Conservation (phyloP, 2,113 vertebrate genomes). For the Physeter macrocephalus region DNA sequence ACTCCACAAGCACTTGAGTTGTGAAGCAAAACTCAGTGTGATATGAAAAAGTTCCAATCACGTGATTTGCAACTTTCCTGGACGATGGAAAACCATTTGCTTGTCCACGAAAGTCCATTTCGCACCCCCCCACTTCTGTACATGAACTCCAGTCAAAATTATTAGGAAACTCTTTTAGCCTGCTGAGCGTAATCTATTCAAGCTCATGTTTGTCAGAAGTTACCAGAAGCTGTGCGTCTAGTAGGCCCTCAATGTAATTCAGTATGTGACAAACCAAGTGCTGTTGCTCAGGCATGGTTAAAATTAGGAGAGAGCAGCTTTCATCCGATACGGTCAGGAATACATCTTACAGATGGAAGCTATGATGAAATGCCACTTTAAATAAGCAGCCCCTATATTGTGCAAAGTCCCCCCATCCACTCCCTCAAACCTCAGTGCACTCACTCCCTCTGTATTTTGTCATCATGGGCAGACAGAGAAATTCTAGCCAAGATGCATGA, state of each 20-base stretch:
- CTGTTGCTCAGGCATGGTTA: neutral
- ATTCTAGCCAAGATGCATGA: slow-evolving; percentile 72
- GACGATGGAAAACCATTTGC: neutral
- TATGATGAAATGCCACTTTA: neutral
- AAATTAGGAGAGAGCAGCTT: neutral
- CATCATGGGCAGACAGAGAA: slow-evolving; percentile 46
- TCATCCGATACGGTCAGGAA: neutral
- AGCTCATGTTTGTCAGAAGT: slow-evolving; percentile 31
- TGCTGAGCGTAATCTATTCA: slow-evolving; percentile 31
- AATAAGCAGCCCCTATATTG: slow-evolving; percentile 20
- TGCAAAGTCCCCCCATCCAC: slow-evolving; percentile 17
- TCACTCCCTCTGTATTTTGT: slow-evolving; percentile 36
- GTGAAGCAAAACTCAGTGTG: slow-evolving; percentile 27
- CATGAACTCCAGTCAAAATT: slow-evolving; percentile 21
- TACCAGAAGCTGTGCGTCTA: slow-evolving; percentile 22
- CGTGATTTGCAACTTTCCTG: slow-evolving; percentile 38
- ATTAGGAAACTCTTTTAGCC: slow-evolving; percentile 43
- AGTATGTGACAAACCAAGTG: neutral
- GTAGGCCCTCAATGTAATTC: slow-evolving; percentile 12
- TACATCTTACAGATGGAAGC: slow-evolving; percentile 28
- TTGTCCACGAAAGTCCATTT: slow-evolving; percentile 34
- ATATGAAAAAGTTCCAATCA: neutral
- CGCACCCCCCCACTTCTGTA: neutral
- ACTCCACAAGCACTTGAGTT: neutral
- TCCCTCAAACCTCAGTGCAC: slow-evolving; percentile 8